Base-by-base conservation (phyloP, 1,140 invertebrate species). In the Drosophila varians region DNA sequence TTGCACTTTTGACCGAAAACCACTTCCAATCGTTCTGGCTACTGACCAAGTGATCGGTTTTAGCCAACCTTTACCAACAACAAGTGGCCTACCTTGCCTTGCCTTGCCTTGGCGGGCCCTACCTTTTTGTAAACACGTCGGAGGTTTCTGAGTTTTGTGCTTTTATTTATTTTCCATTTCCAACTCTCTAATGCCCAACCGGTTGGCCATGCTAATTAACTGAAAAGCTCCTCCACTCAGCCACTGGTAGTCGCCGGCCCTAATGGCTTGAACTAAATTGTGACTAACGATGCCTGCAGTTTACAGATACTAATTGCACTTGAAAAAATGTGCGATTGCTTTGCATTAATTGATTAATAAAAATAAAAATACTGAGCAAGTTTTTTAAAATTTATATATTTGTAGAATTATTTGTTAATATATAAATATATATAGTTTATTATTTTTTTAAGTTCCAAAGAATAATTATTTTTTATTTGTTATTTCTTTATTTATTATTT, bases 191-290 rank as follows among this genome's bases (percentile, higher is more conserved):
- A 62, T 54, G 38, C 26, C 40, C 23, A 65, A 74, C 71, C 70
- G 61, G 72, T 74, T 74, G 14, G 48, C 16, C 25, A 74, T 74
- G 68, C 43, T 73, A 72, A 72, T 72, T 62, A 62, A 51, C 55
- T 51, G 11, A 56, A 53, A 77, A 72, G 55, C 61, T 65, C 43
- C 14, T 7, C 46, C 14, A 52, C 51, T 48, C n/a, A 55, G 42
- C 43, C 49, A 42, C 49, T 54, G 45, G 25, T 26, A 1, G 36
- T 38, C 36, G 3, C 12, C 8, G 36, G 45, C 64, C 69, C 45
- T 65, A 74, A 68, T 57, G 53, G 46, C 49, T 65, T 16, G 18
- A 49, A 52, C 65, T 64, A 42, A 64, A 45, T 61, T 19, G 43
- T 3, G 38, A 16, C 43, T 28, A 71, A 48, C 68, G 31, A 58